Percentiles rank a stretch among this genome's conserved stretches.
phyloP scores from a whole-genome alignment of 2,888 invertebrate species.

The Dasysyrphus albostriatus region DNA sequence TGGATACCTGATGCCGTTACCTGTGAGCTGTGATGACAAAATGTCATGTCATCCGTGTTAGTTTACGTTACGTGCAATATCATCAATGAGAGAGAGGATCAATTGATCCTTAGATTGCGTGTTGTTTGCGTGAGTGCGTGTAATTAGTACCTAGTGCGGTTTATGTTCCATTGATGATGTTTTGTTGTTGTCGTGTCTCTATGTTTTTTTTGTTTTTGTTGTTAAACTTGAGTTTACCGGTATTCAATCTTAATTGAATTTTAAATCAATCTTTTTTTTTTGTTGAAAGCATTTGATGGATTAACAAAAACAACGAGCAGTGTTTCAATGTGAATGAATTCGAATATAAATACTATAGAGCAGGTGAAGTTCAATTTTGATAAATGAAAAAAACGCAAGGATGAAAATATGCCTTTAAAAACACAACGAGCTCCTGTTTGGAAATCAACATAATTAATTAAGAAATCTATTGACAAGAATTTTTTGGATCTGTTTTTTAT shows the following conservation, averaged over 20 bases:
- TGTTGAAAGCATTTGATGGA: slow-evolving; percentile 24
- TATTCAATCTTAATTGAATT: slow-evolving; percentile 46
- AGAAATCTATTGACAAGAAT: too few relatives aligned
- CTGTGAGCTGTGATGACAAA: slow-evolving; percentile 17
- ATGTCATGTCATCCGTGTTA: slow-evolving; percentile 46
- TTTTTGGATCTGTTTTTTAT: too few relatives aligned
- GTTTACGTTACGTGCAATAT: slow-evolving; percentile 53
- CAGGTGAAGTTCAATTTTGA: slow-evolving; percentile 18
- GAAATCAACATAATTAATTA: background rate
- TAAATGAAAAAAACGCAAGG: background rate
- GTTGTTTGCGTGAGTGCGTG: slow-evolving; percentile 74
- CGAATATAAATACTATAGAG: background rate
- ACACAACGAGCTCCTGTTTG: background rate
- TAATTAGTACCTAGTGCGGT: slow-evolving; percentile 47
- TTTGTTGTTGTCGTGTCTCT: slow-evolving; percentile 22
- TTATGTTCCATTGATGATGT: slow-evolving; percentile 32
- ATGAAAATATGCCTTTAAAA: background rate
- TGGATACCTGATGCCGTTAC: slow-evolving; percentile 1
- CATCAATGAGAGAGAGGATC: slow-evolving; percentile 68
- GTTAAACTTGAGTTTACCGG: slow-evolving; percentile 70
- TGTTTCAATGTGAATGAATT: background rate
- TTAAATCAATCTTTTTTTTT: slow-evolving; percentile 29
- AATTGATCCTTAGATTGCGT: slow-evolving; percentile 75
- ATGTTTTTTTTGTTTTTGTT: slow-evolving; percentile 21
- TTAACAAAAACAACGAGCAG: slow-evolving; percentile 20